These are phyloP conservation scores for Hydraecia micacea DNA, from an alignment of 2,888 invertebrate species.

Conservation along the genomic window DNA sequence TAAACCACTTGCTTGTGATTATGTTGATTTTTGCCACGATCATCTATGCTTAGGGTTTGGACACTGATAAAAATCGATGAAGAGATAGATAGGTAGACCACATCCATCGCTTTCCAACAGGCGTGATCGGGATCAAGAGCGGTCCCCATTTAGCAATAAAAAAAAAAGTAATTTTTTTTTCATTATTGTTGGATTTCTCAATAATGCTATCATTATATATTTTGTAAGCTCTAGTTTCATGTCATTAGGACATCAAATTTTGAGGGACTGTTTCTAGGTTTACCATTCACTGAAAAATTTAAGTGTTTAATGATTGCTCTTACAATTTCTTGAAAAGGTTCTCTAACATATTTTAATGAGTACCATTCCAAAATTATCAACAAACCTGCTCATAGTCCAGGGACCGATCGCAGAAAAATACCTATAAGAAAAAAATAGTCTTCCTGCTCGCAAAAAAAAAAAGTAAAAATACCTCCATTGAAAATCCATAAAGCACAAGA, in stretches of 20 bases:
- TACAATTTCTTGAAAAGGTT: background rate
- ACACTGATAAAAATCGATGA: conserved; percentile 7
- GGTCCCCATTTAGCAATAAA: no score
- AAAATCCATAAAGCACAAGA: background rate
- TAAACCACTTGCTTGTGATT: conserved; percentile 57
- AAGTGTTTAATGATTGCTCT: background rate
- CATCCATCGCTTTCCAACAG: no score
- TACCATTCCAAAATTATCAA: background rate
- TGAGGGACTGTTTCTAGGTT: background rate
- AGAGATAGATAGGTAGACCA: no score
- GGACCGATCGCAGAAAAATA: background rate
- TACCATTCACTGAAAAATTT: background rate
- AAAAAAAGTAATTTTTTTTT: background rate
- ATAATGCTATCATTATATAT: background rate
- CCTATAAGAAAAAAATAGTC: no score
- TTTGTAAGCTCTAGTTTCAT: background rate
- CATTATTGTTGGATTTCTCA: background rate
- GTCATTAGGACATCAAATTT: background rate
- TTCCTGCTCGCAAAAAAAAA: background rate
- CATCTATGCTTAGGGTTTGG: conserved; percentile 44
- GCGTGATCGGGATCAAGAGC: no score
- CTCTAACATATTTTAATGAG: background rate
- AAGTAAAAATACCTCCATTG: background rate
- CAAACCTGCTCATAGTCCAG: no score
- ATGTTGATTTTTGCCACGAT: conserved; percentile 55